Evolutionary conservation across 2,888 invertebrate species (phyloP).

Genomic region (Diplolepis rosae): DNA sequence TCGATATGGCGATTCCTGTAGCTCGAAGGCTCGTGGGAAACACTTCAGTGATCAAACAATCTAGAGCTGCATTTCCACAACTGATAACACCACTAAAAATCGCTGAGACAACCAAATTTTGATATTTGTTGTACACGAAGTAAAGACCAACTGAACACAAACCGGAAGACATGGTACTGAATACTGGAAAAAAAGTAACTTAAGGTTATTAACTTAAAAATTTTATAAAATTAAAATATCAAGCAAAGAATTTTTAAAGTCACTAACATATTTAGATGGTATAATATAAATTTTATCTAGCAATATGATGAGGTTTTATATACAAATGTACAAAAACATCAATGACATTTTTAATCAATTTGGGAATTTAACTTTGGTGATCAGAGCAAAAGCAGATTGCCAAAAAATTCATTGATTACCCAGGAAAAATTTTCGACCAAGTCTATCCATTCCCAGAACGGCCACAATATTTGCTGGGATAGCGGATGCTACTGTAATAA

Average conservation of each 20-base stretch:
- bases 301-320: no score
- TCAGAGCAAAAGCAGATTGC: no score
- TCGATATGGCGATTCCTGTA: conserved; percentile 92
- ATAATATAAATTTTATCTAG: no score
- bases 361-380: no score
- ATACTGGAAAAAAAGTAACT: conserved; percentile 77
- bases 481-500: conserved; percentile 90
- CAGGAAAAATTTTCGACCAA: conserved; percentile 89
- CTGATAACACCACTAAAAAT: conserved; percentile 91
- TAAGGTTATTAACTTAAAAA: background rate
- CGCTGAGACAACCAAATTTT: conserved; percentile 88
- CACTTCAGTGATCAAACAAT: conserved; percentile 94
- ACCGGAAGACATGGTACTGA: conserved; percentile 90
- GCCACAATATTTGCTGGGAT: conserved; percentile 90
- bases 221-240: background rate
- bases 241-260: no score
- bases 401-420: conserved; percentile 78
- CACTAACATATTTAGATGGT: no score
- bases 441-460: conserved; percentile 87
- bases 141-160: conserved; percentile 89
- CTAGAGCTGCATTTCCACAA: conserved; percentile 91
- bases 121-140: conserved; percentile 87
- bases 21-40: conserved; percentile 94
- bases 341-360: no score
- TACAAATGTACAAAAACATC: no score